Conservation (phyloP, 1,140 invertebrate genomes). For the Conus betulinus region DNA sequence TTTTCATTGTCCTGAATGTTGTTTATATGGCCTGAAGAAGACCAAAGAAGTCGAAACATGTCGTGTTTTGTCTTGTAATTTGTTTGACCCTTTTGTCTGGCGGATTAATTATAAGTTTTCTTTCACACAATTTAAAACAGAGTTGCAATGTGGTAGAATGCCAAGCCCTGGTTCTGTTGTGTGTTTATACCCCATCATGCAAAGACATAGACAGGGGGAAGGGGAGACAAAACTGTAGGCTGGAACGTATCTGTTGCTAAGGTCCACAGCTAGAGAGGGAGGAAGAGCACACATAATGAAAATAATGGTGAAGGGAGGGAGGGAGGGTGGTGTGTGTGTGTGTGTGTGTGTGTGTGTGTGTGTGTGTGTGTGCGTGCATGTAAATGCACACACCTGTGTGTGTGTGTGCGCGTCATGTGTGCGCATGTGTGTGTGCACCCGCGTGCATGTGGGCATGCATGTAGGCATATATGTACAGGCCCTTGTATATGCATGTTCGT, state of each 20-base stretch:
- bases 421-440: not conserved
- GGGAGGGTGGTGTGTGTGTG: not conserved
- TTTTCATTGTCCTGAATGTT: too few relatives aligned
- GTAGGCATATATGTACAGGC: not conserved
- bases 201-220: not conserved
- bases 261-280: too few relatives aligned
- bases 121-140: not conserved
- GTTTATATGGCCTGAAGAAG: too few relatives aligned
- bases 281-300: too few relatives aligned
- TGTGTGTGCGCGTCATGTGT: conserved; percentile 3
- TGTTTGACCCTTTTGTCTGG: too few relatives aligned
- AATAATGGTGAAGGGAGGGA: too few relatives aligned
- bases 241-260: too few relatives aligned
- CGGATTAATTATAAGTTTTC: not conserved
- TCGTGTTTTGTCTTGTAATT: too few relatives aligned
- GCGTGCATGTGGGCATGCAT: not conserved
- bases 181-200: not conserved
- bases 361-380: not conserved
- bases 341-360: not conserved
- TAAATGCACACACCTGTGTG: not conserved
- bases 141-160: not conserved
- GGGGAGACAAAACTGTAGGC: not conserved
- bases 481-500: too few relatives aligned
- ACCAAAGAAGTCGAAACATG: too few relatives aligned
- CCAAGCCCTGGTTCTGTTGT: not conserved